Base-by-base conservation (phyloP, 2,888 invertebrate species). In the Protodeltote pygarga region DNA sequence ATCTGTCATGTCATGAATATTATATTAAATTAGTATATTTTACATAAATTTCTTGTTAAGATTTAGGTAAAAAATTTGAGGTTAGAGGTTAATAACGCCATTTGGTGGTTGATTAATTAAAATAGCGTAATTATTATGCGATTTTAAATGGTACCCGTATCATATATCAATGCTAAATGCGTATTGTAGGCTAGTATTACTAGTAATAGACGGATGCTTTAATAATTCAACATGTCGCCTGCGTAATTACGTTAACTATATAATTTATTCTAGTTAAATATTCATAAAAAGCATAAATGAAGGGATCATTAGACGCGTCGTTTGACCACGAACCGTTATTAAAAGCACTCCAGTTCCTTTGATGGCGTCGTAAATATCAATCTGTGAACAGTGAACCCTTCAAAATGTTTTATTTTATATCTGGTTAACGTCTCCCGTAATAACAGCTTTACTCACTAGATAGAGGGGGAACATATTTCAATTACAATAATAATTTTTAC, bases 171-270 rank as follows among this genome's bases (percentile, higher is more conserved):
- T 42, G 40, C 21, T 44, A 50, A 62, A 66, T 57, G 55, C 41
- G 45, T 63, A 60, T 75, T 75, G 75, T 71, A 71, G 57, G 53
- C 55, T 55, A 57, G 52, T 59, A 53, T 65, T 64, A 45, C 27
- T 25, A 35, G 65, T 63, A 75, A 74, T 65, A 71, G 49, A 65
- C 48, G 33, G 47, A 44, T 60, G 47, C 65, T 66, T 69, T 74
- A 62, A 71, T 71, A 69, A 73, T 76, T 72, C 65, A 73, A 72
- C 69, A 60, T 57, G 66, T 66, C 66, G 49, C 60, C 54, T 57
- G 45, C 54, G 68, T 65, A 71, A 73, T 73, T 70, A 76, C 67
- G 55, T 46, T 53, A 48, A 51, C 50, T 38, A 46, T 47, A 48
- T 45, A 35, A 63, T 21, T 34, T 32, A 25, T 25, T 48, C n/a